Conservation (phyloP, 2,888 invertebrate species). For the Myopa testacea region DNA sequence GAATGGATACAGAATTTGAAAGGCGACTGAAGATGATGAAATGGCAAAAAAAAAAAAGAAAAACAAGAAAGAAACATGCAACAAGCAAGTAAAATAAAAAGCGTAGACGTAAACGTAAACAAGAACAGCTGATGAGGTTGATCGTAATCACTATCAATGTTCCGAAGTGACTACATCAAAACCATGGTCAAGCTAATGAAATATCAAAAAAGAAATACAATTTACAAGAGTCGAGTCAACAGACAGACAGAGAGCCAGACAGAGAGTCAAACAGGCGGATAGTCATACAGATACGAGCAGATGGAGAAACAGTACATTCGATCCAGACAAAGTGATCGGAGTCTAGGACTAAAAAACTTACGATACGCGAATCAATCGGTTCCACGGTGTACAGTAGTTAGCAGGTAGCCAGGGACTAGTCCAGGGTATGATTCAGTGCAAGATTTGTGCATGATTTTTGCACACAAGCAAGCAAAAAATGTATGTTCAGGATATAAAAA, state of each 20-base stretch:
- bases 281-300: neutral
- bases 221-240: constrained; percentile 30
- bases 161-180: neutral
- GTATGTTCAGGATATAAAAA: too few species aligned
- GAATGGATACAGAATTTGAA: too few species aligned
- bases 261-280: neutral
- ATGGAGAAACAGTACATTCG: neutral
- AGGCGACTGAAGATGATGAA: too few species aligned
- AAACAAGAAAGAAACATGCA: neutral
- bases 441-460: too few species aligned
- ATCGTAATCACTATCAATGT: too few species aligned
- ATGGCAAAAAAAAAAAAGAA: too few species aligned
- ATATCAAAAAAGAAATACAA: neutral
- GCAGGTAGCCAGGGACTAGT: too few species aligned
- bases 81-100: neutral
- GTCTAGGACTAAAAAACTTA: neutral
- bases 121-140: neutral
- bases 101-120: neutral
- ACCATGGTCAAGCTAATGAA: neutral
- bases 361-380: neutral
- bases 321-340: neutral
- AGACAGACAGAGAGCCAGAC: constrained; percentile 7
- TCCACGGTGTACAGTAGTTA: too few species aligned
- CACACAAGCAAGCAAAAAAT: too few species aligned
- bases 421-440: too few species aligned